These are phyloP conservation scores for Acanthisitta chloris DNA, from an alignment of 2,113 vertebrate genomes.

Conservation along the genomic window DNA sequence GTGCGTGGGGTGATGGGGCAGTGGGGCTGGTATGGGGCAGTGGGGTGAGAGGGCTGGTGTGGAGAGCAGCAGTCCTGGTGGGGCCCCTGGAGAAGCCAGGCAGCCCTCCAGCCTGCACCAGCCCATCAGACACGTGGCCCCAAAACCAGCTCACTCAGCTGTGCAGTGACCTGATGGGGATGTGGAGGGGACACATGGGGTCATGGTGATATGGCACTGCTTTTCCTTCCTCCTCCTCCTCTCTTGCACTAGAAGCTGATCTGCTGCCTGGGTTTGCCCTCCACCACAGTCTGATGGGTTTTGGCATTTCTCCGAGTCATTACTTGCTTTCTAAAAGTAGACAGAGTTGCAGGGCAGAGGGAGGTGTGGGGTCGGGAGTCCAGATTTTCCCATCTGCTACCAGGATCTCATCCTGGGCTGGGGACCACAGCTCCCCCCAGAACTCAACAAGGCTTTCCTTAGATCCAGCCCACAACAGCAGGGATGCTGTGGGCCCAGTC, in stretches of 20 bases:
- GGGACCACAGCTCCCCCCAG: background rate
- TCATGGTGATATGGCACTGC: rapidly evolving
- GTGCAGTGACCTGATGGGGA: background rate
- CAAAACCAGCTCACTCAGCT: background rate
- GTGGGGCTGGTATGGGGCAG: background rate
- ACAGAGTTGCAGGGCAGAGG: no score
- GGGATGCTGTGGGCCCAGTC: background rate
- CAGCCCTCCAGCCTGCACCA: background rate
- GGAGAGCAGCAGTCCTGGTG: background rate
- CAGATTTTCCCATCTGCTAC: background rate
- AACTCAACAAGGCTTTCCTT: rapidly evolving
- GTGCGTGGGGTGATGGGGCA: rapidly evolving
- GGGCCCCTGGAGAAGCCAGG: background rate
- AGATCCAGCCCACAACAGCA: background rate
- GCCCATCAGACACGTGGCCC: no score
- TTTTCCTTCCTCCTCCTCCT: background rate
- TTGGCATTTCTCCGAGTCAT: background rate
- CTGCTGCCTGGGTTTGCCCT: background rate
- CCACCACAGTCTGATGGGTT: background rate
- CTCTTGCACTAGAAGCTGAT: background rate
- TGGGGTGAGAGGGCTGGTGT: background rate
- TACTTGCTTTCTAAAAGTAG: background rate
- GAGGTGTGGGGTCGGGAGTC: rapidly evolving
- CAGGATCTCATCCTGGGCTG: background rate
- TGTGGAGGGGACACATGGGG: background rate